Percentiles rank a stretch among this genome's conserved stretches.
phyloP scores from a whole-genome alignment of 2,888 invertebrate genomes.

The Chymomyza caudatula region DNA sequence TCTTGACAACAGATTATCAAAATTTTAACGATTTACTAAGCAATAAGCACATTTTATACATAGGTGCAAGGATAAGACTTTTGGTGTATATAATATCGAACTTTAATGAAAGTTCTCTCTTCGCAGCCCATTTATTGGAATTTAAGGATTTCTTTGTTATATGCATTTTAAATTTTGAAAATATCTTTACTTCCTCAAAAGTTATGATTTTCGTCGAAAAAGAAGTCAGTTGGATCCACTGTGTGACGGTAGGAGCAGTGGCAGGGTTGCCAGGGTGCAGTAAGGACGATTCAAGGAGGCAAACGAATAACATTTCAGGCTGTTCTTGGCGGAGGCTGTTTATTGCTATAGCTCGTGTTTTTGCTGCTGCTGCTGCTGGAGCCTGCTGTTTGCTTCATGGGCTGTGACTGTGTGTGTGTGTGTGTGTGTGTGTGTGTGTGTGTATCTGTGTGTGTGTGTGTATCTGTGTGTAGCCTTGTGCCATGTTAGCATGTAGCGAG shows the following conservation, averaged over 20 bases:
- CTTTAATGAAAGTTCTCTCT: too few species aligned
- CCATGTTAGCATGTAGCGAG: background rate
- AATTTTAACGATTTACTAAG: too few species aligned
- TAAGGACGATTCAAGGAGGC: slow-evolving; percentile 69
- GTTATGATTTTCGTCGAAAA: too few species aligned
- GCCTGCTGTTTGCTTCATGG: slow-evolving; percentile 35
- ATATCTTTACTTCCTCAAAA: too few species aligned
- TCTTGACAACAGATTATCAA: too few species aligned
- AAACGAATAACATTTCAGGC: slow-evolving; percentile 54
- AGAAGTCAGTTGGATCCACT: too few species aligned
- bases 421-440: slow-evolving; percentile 4
- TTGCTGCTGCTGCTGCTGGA: slow-evolving; percentile 27
- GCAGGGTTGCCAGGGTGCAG: background rate
- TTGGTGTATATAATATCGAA: too few species aligned
- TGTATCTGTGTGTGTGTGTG: background rate
- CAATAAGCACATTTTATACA: too few species aligned
- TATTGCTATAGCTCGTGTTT: slow-evolving; percentile 36
- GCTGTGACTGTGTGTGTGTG: slow-evolving; percentile 10
- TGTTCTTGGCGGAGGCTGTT: slow-evolving; percentile 56
- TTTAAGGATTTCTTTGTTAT: too few species aligned
- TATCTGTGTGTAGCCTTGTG: slow-evolving; percentile 26
- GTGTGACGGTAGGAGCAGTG: slow-evolving; percentile 16
- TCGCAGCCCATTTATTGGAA: too few species aligned
- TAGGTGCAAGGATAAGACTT: too few species aligned
- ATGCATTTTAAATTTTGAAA: too few species aligned